Conservation (phyloP, 2,113 vertebrate genomes). For the Cinclus mexicanus region DNA sequence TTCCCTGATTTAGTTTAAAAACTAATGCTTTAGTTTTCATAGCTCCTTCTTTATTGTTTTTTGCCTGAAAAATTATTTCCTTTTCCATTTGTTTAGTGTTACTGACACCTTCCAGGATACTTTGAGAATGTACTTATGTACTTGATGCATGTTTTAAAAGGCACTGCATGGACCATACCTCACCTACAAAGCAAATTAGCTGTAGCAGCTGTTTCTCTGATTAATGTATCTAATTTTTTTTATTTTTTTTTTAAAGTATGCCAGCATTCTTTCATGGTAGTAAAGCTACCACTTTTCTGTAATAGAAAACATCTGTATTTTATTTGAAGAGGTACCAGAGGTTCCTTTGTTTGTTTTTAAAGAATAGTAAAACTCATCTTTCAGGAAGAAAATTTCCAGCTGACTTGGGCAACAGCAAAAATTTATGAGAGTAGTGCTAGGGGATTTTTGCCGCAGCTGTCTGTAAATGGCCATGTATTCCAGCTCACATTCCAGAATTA, state of each 20-base stretch:
- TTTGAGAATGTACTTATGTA: not conserved
- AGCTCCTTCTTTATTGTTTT: not conserved
- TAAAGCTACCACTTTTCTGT: not conserved
- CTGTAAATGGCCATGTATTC: not conserved
- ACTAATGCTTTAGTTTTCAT: not conserved
- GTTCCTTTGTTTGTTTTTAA: not conserved
- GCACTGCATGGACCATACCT: not conserved
- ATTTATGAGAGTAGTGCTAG: not conserved
- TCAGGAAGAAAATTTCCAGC: not conserved
- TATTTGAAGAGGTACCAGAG: not conserved
- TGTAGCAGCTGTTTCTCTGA: not conserved
- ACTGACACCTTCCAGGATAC: not conserved
- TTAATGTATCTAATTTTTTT: not conserved
- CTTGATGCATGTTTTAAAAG: not conserved
- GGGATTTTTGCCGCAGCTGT: not conserved
- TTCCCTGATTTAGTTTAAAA: not conserved
- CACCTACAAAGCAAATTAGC: not conserved
- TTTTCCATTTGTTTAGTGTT: not conserved
- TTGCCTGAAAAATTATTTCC: not conserved
- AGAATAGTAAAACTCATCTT: not conserved
- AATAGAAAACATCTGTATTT: not conserved
- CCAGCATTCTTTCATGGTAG: not conserved
- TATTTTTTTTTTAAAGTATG: not conserved
- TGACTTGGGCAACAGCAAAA: not conserved
- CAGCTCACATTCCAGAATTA: not conserved